Base-by-base conservation (phyloP, 1,140 invertebrate species). In the Zophobas morio region DNA sequence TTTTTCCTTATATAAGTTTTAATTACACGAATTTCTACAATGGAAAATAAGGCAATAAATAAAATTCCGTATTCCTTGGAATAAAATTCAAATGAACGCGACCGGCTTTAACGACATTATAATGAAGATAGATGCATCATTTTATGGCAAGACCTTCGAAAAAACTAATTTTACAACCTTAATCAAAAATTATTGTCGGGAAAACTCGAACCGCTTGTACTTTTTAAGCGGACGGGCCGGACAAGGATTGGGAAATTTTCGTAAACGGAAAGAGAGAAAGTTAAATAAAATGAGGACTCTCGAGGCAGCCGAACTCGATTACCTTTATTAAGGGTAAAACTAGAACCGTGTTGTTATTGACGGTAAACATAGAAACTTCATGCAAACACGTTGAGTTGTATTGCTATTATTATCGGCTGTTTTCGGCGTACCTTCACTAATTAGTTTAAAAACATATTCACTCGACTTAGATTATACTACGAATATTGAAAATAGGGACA, bases 21-120 rank as follows among this genome's bases (percentile, higher is more conserved):
- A 74, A 74, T 56, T 74, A 74, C 20, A 57, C 49, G 51, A 73
- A 56, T 53, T 56, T 73, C 49, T 53, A 35, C 46, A 33, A 35
- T 35, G 49, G 42, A 36, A 53, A 51, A 71, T 49, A 49, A 33
- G 39, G 36, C 32, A 56, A 42, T 66, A 66, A 66, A 66, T 66
- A 66, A 42, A 46, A 46, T 2, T 51, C 6, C n/a, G 49, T 51
- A 51, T 51, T 51, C 20, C 3, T 6, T 6, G n/a, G 39, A 46
- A 42, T 42, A 66, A 66, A 66, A 57, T 33, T 66, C 1, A 47
- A 66, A 66, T 33, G 39, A 42, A 42, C 3, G n/a, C 1, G 6
- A 42, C n/a, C 39, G 6, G n/a, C 60, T 66, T 66, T 66, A 66
- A 42, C n/a, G n/a, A 39, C 60, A 2, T 63, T 34, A 33, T 57